Conservation (phyloP, 1,140 invertebrate species). For the Ooceraea biroi region DNA sequence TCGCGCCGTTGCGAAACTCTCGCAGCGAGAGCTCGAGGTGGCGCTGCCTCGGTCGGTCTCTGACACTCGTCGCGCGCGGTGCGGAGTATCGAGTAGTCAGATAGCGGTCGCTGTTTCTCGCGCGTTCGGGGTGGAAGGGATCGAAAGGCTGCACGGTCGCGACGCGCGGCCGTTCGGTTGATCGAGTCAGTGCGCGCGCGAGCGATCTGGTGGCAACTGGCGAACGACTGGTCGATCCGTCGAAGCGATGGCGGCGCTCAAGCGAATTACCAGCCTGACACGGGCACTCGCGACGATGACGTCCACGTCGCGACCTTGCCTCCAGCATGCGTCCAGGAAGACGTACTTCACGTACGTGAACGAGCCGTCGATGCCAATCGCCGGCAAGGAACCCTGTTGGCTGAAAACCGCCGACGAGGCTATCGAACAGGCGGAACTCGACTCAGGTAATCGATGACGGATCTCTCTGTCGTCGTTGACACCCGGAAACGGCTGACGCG, state of each 20-base stretch:
- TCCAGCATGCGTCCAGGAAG: constrained; percentile 79
- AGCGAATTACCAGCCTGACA: constrained; percentile 77
- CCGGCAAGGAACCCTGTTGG: constrained; percentile 81
- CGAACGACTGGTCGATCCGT: constrained; percentile 30
- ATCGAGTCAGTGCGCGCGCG: background rate
- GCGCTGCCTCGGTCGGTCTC: background rate
- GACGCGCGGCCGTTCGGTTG: background rate
- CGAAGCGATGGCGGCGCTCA: constrained; percentile 80
- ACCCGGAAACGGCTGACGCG: background rate
- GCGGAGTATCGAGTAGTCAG: background rate
- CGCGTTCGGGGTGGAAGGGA: background rate
- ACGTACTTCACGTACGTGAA: constrained; percentile 86
- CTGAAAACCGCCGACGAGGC: constrained; percentile 83
- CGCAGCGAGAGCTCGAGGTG: no score
- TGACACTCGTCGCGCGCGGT: background rate
- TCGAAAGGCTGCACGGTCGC: background rate
- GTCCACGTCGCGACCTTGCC: constrained; percentile 60
- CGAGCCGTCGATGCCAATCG: constrained; percentile 85
- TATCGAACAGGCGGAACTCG: constrained; percentile 81
- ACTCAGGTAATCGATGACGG: constrained; percentile 75
- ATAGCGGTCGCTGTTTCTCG: background rate
- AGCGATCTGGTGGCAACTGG: background rate
- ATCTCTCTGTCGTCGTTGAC: background rate
- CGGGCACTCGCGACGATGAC: constrained; percentile 74
- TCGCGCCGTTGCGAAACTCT: background rate